Evolutionary conservation across 1,140 invertebrate species (phyloP).

Genomic region (Euborellia annulipes): DNA sequence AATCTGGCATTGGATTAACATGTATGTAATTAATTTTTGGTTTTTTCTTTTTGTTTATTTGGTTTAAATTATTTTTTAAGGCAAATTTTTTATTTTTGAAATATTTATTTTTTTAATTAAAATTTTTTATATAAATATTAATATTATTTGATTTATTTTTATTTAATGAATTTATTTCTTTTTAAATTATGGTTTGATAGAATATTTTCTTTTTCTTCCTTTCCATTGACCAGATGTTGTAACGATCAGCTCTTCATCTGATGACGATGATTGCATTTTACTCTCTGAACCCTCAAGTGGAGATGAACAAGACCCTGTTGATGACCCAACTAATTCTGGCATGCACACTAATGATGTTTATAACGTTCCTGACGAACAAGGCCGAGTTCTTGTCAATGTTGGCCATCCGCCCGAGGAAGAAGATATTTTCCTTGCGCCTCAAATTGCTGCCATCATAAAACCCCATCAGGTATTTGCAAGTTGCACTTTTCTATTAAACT

Average conservation of each 20-base stretch:
- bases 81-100: no score
- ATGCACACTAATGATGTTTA: constrained; percentile 82
- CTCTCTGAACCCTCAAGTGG: constrained; percentile 45
- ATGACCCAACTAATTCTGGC: constrained; percentile 48
- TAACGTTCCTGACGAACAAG: constrained; percentile 81
- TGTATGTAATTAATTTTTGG: no score
- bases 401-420: constrained; percentile 86
- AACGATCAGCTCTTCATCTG: constrained; percentile 44
- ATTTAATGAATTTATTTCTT: no score
- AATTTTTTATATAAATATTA: no score
- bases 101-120: no score
- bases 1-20: no score
- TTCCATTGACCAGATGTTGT: constrained; percentile 36
- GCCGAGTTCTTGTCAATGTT: constrained; percentile 85
- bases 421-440: constrained; percentile 85
- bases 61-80: no score
- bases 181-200: no score
- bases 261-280: constrained; percentile 70
- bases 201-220: no score
- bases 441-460: constrained; percentile 85
- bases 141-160: no score
- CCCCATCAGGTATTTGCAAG: constrained; percentile 61
- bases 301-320: constrained; percentile 41
- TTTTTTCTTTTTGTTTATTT: no score
- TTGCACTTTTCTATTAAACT: background rate